Evolutionary conservation across 2,888 invertebrate species (phyloP).

Genomic region (Halocaridina rubra): DNA sequence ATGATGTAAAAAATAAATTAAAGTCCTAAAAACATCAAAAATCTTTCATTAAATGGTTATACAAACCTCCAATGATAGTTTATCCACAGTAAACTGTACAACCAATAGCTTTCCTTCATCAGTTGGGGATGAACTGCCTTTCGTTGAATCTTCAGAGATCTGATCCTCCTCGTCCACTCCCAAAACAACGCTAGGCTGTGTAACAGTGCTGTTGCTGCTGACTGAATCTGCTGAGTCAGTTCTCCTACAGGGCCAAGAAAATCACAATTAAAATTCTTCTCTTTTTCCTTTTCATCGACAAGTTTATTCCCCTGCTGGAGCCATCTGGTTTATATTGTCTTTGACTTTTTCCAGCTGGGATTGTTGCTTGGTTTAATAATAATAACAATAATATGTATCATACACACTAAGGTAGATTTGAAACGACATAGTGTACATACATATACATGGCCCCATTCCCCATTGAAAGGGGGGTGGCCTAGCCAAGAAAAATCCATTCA

Average conservation of each 20-base stretch:
- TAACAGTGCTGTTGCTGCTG: background rate
- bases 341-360: too few relatives aligned
- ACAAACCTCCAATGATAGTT: slow-evolving; percentile 80
- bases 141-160: background rate
- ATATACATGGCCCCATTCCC: too few relatives aligned
- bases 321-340: too few relatives aligned
- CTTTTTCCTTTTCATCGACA: background rate
- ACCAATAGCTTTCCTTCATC: slow-evolving; percentile 77
- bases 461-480: too few relatives aligned
- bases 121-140: slow-evolving; percentile 51
- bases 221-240: background rate
- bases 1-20: too few relatives aligned
- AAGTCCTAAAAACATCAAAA: background rate
- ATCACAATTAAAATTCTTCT: background rate
- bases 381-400: too few relatives aligned
- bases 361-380: too few relatives aligned
- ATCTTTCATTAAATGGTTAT: too few relatives aligned
- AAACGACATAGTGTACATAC: too few relatives aligned
- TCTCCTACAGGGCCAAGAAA: background rate
- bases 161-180: slow-evolving; percentile 12
- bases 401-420: too few relatives aligned
- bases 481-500: too few relatives aligned
- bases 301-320: too few relatives aligned
- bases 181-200: background rate
- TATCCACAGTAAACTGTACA: slow-evolving; percentile 86